Percentiles rank a stretch among this genome's conserved stretches.
Conservation (phyloP, 1,140 invertebrate species). For the Drosophila melanogaster region DNA sequence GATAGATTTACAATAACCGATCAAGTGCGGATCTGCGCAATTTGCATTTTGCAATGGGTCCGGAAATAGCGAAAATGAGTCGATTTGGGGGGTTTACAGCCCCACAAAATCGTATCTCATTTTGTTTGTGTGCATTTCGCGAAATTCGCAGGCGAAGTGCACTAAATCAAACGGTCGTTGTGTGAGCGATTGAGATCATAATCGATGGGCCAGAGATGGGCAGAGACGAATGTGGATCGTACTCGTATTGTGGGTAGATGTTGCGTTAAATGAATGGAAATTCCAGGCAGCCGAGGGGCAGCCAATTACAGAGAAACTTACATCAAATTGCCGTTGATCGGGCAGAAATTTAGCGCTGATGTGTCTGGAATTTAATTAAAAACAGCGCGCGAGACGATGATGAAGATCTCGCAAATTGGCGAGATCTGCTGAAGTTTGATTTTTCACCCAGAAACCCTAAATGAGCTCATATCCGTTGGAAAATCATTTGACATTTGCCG, state of each 20-base stretch:
- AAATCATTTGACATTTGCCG: constrained; percentile 66
- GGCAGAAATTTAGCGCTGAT: constrained; percentile 35
- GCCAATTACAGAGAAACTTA: constrained; percentile 71
- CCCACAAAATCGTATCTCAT: constrained; percentile 8
- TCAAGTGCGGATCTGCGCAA: constrained; percentile 17
- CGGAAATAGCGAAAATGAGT: constrained; percentile 5
- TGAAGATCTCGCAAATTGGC: constrained; percentile 60
- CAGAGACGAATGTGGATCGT: constrained; percentile 12
- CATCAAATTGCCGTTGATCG: constrained; percentile 57
- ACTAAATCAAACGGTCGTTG: constrained; percentile 70
- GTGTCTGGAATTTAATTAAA: constrained; percentile 81
- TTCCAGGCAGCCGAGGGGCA: constrained; percentile 41
- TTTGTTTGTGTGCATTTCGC: constrained; percentile 49
- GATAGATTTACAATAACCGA: not conserved
- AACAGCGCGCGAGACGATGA: constrained; percentile 39
- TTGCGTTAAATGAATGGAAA: constrained; percentile 76
- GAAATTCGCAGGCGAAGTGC: constrained; percentile 52
- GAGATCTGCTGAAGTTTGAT: constrained; percentile 49
- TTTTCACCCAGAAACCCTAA: constrained; percentile 36
- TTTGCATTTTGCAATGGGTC: constrained; percentile 23
- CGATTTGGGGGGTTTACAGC: constrained; percentile 20
- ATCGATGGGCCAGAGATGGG: constrained; percentile 49
- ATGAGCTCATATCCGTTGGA: constrained; percentile 80
- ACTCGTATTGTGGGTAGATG: constrained; percentile 43
- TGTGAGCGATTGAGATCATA: constrained; percentile 64